A percentile compares a stretch with the other conserved stretches of the same genome.
Conservation (phyloP, 2,888 invertebrate genomes). For the Hyposoter dolosus region DNA sequence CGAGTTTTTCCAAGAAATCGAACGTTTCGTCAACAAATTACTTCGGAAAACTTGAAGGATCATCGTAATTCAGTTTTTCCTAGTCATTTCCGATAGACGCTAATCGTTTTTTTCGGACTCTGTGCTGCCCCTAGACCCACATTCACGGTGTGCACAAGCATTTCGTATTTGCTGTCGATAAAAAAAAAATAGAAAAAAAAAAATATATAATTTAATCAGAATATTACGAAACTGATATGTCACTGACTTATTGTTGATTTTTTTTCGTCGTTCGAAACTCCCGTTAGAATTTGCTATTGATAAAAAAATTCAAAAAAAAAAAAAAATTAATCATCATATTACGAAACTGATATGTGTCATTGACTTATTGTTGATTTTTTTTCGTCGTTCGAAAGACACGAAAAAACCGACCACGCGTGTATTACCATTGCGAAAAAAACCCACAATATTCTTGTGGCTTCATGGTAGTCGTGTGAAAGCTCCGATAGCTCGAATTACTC, state of each 20-base stretch:
- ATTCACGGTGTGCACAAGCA: neutral
- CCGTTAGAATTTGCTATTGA: neutral
- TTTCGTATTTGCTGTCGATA: neutral
- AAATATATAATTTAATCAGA: neutral
- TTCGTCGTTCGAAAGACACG: neutral
- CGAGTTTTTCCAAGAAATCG: neutral
- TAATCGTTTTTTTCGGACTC: neutral
- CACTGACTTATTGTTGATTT: neutral
- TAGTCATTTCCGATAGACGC: neutral
- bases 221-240: neutral
- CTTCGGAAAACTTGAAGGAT: neutral
- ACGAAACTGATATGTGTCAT: neutral
- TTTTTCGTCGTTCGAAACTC: neutral
- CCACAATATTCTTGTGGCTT: neutral
- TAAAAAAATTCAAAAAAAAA: neutral
- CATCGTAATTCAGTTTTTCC: neutral
- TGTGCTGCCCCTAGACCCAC: neutral
- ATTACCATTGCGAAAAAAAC: neutral
- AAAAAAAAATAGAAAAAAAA: neutral
- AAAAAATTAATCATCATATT: neutral
- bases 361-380: neutral
- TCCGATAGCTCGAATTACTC: neutral
- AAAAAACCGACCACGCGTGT: no score
- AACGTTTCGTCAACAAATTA: neutral
- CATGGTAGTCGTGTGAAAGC: neutral